Base-by-base conservation (phyloP, 2,797 vertebrate species). In the Paramormyrops hopkinsi region DNA sequence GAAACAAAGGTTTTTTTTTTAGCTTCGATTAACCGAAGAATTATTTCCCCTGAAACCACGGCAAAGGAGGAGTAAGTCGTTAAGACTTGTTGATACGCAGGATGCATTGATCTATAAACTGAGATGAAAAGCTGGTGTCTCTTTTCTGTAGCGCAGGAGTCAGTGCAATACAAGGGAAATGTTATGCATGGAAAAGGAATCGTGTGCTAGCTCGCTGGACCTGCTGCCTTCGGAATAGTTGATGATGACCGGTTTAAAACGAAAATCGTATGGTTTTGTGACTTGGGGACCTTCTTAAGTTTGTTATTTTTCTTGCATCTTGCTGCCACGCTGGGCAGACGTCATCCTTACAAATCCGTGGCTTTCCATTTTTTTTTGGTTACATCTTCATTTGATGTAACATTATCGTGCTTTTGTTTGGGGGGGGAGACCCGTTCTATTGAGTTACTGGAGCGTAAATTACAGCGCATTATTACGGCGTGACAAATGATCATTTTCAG, bases 11-110 rank as follows among this genome's bases (percentile, higher is more conserved):
- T 90, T 93, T 54, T 69, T 69, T 93, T 59, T 50, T 86, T n/a
- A 46, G 76, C 90, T 87, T 88, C 89, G 90, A 90, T 91, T 91
- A 90, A 83, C 62, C 19, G 88, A 90, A 90, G 90, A 54, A 90
- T 88, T 90, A 79, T 92, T 86, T 89, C 76, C 89, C 87, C 89
- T 90, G 91, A 92, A 91, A 89, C 91, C 91, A 91, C 90, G 86
- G 83, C 90, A 92, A 93, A 93, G 91, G 89, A 93, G 92, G 91
- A 90, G 89, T 92, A 92, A 92, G 91, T 91, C 91, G 65, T 92
- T 91, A 90, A 92, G 94, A 96, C 96, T 96, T 96, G 96, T 96
- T 97, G 96, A 95, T 94, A 92, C 91, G 90, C 37, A 92, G 89
- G 89, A 93, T 91, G 88, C 92, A 92, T 91, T 92, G 93, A 93